Evolutionary conservation across 2,888 invertebrate genomes (phyloP).

Genomic region (Andrena haemorrhoa): DNA sequence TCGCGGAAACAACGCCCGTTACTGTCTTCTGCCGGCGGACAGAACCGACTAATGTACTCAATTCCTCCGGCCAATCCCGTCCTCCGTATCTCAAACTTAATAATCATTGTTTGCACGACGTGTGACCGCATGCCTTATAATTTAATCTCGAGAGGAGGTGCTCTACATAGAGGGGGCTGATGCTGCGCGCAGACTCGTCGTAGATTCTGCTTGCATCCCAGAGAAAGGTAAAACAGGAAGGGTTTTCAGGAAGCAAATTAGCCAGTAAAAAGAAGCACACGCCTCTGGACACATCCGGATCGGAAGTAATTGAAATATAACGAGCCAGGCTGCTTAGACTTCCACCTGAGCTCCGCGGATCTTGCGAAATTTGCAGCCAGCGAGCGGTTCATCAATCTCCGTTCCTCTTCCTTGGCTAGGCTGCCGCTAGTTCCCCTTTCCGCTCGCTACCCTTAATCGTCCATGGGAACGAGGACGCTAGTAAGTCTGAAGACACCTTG

Average conservation of each 20-base stretch:
- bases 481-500: conserved; percentile 1
- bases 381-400: conserved; percentile 42
- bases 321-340: conserved; percentile 16
- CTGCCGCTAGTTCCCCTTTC: conserved; percentile 6
- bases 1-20: conserved; percentile 30
- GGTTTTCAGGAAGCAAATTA: not conserved
- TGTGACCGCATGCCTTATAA: conserved; percentile 23
- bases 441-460: conserved; percentile 13
- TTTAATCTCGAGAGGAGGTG: conserved; percentile 9
- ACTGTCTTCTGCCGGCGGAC: conserved; percentile 6
- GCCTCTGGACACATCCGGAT: not conserved
- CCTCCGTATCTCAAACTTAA: conserved; percentile 29
- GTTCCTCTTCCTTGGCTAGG: conserved; percentile 6
- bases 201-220: not conserved
- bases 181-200: not conserved
- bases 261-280: not conserved
- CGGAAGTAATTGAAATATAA: conserved; percentile 39
- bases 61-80: conserved; percentile 38
- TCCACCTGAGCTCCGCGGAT: not conserved
- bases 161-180: not conserved
- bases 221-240: not conserved
- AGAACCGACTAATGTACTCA: conserved; percentile 17
- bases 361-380: conserved; percentile 14
- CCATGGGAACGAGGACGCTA: not conserved
- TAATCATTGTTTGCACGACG: conserved; percentile 27